Base-by-base conservation (phyloP, 2,113 vertebrate genomes). In the Centropristis striata region DNA sequence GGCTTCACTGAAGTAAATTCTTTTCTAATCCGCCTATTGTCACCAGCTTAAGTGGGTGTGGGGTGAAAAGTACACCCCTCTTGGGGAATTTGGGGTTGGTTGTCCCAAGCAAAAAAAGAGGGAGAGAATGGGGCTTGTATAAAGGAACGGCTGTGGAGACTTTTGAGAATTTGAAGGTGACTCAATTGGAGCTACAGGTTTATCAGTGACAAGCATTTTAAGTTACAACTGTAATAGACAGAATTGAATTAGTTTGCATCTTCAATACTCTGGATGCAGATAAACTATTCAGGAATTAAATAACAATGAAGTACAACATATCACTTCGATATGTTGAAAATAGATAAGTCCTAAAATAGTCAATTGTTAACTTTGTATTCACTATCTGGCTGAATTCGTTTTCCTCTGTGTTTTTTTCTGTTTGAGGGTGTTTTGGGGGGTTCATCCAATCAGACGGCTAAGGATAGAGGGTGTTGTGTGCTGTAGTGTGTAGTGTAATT, bases 11-110 rank as follows among this genome's bases (percentile, higher is more conserved):
- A 95, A 97, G 97, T 97, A 97, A 98, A 98, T 97, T 98, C 96
- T 88, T 97, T 94, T 95, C 95, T 99, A 99, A 99, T 99, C 98
- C 97, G 76, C 89, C 96, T 96, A 97, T 98, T 99, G 98, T 99
- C 92, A 95, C 93, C 91, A 92, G 95, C 94, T 96, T 99, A 99
- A 99, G 98, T 97, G 97, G 96, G 96, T 96, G 96, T 96, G 95
- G 96, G 96, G 96, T 96, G 97, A 96, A 96, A 97, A 96, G 96
- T 96, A 96, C 96, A 95, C 94, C 93, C 92, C 93, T 96, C 96
- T 96, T 93, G 95, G 94, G 92, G 90, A 90, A 85, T 90, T 85
- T 18, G 18, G 86, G 67, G 94, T 93, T 92, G 93, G 94, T 75
- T 68, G 95, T 95, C 95, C 91, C 85, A 95, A 94, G 95, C 94